Evolutionary conservation across 2,797 vertebrate species (phyloP).

Genomic region (Lutjanus campechanus): DNA sequence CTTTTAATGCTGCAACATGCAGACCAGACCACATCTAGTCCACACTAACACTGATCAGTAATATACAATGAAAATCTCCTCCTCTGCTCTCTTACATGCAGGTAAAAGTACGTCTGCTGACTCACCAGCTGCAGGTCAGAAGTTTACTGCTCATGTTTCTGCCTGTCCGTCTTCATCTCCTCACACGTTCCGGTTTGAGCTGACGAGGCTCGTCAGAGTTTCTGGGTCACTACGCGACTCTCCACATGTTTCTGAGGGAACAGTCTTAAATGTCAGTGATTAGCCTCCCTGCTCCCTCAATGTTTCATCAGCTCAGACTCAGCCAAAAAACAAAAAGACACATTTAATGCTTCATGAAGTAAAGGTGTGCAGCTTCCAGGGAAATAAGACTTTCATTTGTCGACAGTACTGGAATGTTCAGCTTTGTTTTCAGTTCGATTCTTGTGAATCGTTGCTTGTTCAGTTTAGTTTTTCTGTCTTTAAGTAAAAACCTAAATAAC

Average conservation of each 20-base stretch:
- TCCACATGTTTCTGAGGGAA: not conserved
- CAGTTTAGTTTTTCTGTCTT: no score
- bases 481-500: no score
- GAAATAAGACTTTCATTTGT: no score
- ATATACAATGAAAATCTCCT: no score
- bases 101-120: not conserved
- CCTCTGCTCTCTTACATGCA: not conserved
- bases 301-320: not conserved
- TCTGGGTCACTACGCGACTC: slow-evolving; percentile 10
- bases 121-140: not conserved
- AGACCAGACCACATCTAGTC: no score
- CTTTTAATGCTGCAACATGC: no score
- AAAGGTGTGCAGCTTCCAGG: no score
- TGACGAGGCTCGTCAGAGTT: slow-evolving; percentile 16
- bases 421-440: no score
- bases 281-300: not conserved
- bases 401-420: no score
- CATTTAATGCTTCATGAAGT: no score
- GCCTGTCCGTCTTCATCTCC: slow-evolving; percentile 18
- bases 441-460: no score
- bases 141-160: slow-evolving; percentile 1
- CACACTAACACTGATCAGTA: no score
- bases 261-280: slow-evolving; percentile 8
- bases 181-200: slow-evolving; percentile 2
- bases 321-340: not conserved